phyloP scores from a whole-genome alignment of 2,888 invertebrate genomes.

The Osedax frankpressi region DNA sequence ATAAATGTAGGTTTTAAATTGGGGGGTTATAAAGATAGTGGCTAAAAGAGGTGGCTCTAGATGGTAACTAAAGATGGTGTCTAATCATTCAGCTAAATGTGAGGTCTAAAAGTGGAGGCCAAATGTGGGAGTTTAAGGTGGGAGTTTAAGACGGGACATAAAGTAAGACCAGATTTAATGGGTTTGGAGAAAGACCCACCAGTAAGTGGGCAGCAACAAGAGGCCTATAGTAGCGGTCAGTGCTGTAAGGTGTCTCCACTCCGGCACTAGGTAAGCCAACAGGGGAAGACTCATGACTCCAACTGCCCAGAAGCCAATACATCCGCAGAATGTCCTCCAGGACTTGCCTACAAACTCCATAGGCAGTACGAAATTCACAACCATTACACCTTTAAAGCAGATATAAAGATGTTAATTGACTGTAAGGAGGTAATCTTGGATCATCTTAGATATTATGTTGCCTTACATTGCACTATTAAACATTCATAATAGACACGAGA shows the following conservation, averaged over 20 bases:
- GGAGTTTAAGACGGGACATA: background rate
- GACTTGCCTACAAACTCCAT: constrained; percentile 38
- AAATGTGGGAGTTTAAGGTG: no score
- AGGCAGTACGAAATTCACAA: constrained; percentile 42
- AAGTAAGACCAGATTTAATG: background rate
- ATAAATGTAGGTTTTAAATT: no score
- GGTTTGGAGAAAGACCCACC: constrained; percentile 33
- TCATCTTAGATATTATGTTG: background rate
- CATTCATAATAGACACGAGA: background rate
- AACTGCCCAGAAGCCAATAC: constrained; percentile 41
- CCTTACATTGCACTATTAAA: background rate
- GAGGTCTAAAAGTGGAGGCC: no score
- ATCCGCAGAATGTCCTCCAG: constrained; percentile 43
- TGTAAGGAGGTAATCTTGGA: background rate
- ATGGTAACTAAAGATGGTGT: no score
- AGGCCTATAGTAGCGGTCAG: constrained; percentile 32
- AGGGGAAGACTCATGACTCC: constrained; percentile 37
- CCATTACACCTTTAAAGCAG: constrained; percentile 33
- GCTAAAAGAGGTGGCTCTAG: no score
- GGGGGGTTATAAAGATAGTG: no score
- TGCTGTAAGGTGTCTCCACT: constrained; percentile 39
- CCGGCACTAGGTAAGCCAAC: constrained; percentile 35
- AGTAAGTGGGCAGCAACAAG: constrained; percentile 35
- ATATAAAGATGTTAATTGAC: no score
- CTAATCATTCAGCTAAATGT: no score